These are phyloP conservation scores for Lophotriccus pileatus DNA, from an alignment of 2,797 vertebrate species.

Conservation along the genomic window DNA sequence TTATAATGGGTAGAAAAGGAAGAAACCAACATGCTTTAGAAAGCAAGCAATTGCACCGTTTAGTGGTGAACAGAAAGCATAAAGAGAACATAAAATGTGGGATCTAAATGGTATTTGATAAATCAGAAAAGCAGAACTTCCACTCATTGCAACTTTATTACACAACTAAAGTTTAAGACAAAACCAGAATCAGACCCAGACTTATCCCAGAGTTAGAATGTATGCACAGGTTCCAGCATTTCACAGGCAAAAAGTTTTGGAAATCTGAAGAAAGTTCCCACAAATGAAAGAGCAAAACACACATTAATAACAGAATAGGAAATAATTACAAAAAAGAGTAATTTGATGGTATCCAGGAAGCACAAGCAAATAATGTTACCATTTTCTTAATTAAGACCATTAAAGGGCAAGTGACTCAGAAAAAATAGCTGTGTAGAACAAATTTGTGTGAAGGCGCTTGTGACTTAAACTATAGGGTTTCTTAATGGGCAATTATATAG, in stretches of 20 bases:
- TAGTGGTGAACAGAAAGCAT: not conserved
- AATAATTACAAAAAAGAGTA: not conserved
- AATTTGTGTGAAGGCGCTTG: not conserved
- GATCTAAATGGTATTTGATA: not conserved
- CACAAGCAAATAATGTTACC: not conserved
- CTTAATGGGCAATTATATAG: not conserved
- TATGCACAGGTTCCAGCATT: not conserved
- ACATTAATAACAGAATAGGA: not conserved
- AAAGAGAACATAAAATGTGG: not conserved
- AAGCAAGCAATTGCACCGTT: not conserved
- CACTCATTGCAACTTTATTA: not conserved
- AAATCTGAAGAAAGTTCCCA: not conserved
- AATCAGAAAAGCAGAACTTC: not conserved
- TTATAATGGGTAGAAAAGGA: not conserved
- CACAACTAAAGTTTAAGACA: not conserved
- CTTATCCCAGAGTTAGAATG: not conserved
- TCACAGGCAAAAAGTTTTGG: not conserved
- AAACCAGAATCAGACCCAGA: not conserved
- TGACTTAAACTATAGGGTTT: not conserved
- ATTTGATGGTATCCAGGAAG: not conserved
- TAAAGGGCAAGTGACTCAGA: not conserved
- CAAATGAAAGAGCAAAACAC: not conserved
- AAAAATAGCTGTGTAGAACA: not conserved
- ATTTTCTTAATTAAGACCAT: not conserved
- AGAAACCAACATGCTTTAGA: not conserved